A percentile compares a stretch with the other conserved stretches of the same genome.
phyloP scores from a whole-genome alignment of 2,797 vertebrate species.

The Anabacerthia variegaticeps region DNA sequence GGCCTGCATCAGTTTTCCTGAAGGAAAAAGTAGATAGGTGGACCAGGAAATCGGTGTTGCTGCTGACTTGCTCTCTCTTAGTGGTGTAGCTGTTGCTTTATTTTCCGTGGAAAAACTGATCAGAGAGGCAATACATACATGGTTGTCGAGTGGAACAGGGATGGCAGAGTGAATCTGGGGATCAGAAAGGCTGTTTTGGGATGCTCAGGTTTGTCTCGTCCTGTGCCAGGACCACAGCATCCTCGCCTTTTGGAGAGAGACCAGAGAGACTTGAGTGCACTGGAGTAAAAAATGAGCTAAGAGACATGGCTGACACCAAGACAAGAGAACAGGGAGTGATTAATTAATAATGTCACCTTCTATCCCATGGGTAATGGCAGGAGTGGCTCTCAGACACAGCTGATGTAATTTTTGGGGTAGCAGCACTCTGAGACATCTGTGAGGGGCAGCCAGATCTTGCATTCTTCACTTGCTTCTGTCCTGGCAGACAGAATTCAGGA shows the following conservation, averaged over 20 bases:
- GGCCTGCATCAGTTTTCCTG: background rate
- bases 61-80: background rate
- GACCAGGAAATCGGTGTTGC: background rate
- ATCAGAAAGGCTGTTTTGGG: background rate
- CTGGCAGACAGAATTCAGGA: background rate
- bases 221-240: background rate
- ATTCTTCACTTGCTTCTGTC: background rate
- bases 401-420: background rate
- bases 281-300: background rate
- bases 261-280: background rate
- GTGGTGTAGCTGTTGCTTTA: background rate
- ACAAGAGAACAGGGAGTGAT: background rate
- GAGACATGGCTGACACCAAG: background rate
- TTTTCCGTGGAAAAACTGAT: conserved; percentile 23
- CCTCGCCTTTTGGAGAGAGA: background rate
- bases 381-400: background rate
- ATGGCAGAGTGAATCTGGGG: background rate
- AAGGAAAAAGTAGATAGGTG: background rate
- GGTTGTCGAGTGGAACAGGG: background rate
- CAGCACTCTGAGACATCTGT: background rate
- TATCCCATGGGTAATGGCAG: background rate
- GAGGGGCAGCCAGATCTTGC: background rate
- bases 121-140: background rate
- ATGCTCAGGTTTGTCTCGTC: background rate
- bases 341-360: conserved; percentile 21